Conservation (phyloP, 1,140 invertebrate genomes). For the Cardiocondyla obscurior region DNA sequence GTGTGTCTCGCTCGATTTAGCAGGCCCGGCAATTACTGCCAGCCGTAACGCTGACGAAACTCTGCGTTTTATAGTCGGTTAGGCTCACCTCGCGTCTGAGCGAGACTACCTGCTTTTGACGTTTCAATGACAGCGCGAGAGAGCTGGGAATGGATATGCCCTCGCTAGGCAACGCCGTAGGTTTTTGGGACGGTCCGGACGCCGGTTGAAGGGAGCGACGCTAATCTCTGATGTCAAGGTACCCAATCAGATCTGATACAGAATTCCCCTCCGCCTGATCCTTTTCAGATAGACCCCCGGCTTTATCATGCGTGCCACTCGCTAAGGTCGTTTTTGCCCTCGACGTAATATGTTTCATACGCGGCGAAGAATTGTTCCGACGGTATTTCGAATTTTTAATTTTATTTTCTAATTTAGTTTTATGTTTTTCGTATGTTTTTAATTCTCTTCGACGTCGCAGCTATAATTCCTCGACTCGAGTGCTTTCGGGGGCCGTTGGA, state of each 20-base stretch:
- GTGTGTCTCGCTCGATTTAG: slow-evolving; percentile 58
- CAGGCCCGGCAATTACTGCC: slow-evolving; percentile 35
- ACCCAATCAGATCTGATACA: slow-evolving; percentile 67
- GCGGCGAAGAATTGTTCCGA: not conserved
- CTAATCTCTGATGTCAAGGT: slow-evolving; percentile 68
- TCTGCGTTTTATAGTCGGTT: slow-evolving; percentile 65
- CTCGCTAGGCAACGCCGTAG: slow-evolving; percentile 8
- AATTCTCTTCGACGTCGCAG: slow-evolving; percentile 45
- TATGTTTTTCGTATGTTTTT: not conserved
- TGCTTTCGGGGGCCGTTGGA: not conserved
- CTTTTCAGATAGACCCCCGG: slow-evolving; percentile 61
- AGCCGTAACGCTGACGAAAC: slow-evolving; percentile 29
- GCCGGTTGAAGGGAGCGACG: slow-evolving; percentile 23
- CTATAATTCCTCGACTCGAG: not conserved
- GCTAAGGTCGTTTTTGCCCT: slow-evolving; percentile 29
- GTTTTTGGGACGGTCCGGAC: slow-evolving; percentile 49
- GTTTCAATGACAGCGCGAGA: slow-evolving; percentile 57
- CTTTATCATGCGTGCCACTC: slow-evolving; percentile 54
- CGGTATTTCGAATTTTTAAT: not conserved
- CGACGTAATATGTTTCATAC: slow-evolving; percentile 9
- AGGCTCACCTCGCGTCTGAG: slow-evolving; percentile 2
- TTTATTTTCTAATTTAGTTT: not conserved
- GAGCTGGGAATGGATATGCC: slow-evolving; percentile 38
- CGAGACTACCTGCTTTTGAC: slow-evolving; percentile 62
- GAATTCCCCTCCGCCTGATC: slow-evolving; percentile 45